phyloP scores from a whole-genome alignment of 2,888 invertebrate genomes.

The Stenichneumon culpator region DNA sequence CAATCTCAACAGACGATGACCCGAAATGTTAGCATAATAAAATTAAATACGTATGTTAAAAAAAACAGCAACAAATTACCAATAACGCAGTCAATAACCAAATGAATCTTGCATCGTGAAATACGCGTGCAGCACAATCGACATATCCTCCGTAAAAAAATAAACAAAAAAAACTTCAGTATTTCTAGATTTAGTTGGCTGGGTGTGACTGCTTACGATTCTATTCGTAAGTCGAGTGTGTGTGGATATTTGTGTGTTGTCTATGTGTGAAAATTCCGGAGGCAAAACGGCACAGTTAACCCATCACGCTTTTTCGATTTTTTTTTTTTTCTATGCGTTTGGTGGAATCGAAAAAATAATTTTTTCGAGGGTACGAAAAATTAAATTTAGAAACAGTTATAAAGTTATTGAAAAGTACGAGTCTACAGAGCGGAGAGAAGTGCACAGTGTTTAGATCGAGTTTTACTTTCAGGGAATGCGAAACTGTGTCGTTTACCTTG shows the following conservation, averaged over 20 bases:
- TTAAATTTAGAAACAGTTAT: neutral
- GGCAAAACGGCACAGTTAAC: neutral
- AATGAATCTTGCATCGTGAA: conserved; percentile 41
- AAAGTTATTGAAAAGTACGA: conserved; percentile 3
- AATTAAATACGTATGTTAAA: neutral
- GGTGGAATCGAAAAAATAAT: neutral
- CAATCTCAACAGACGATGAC: conserved; percentile 73
- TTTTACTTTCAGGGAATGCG: neutral
- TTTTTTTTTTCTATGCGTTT: conserved; percentile 4
- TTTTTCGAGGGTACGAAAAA: neutral
- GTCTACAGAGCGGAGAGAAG: neutral
- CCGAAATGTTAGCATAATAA: conserved; percentile 3
- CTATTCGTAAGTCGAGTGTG: neutral
- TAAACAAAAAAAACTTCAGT: conserved; percentile 63
- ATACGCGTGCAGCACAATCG: conserved; percentile 32
- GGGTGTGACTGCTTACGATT: conserved; percentile 4
- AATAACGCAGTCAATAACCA: conserved; percentile 59
- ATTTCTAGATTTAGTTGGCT: conserved; percentile 64
- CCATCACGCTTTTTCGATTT: neutral
- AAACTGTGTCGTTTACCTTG: conserved; percentile 42
- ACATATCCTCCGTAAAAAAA: conserved; percentile 45
- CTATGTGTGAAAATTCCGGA: neutral
- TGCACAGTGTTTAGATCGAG: neutral
- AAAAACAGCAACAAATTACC: conserved; percentile 10
- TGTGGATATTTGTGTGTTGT: neutral